Evolutionary conservation across 2,888 invertebrate genomes (phyloP).

Genomic region (Cheilosia grossa): DNA sequence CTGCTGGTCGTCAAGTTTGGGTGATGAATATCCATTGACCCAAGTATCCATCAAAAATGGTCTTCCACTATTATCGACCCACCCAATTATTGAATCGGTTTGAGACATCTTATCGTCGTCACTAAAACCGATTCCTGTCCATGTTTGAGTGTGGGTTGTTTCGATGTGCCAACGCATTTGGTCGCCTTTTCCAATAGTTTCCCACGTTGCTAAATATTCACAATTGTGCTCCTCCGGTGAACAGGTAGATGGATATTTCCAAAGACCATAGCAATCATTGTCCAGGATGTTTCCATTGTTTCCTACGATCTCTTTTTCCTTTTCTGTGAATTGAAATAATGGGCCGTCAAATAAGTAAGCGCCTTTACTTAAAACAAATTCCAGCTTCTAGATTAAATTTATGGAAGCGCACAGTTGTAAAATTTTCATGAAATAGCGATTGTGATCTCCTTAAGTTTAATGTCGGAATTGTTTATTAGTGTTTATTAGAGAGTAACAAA

Average conservation of each 20-base stretch:
- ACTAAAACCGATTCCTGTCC: slow-evolving; percentile 96
- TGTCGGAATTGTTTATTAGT: no score
- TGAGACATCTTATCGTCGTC: slow-evolving; percentile 93
- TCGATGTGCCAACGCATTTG: slow-evolving; percentile 91
- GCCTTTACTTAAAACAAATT: no score
- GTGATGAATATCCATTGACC: slow-evolving; percentile 91
- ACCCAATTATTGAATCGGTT: slow-evolving; percentile 94
- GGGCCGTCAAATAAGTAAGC: background rate
- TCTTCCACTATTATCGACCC: slow-evolving; percentile 91
- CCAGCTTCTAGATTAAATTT: no score
- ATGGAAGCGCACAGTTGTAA: no score
- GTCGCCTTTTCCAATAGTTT: slow-evolving; percentile 88
- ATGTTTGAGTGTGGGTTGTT: slow-evolving; percentile 90
- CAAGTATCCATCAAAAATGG: slow-evolving; percentile 95
- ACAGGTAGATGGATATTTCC: slow-evolving; percentile 90
- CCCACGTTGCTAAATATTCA: slow-evolving; percentile 92
- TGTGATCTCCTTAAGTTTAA: no score
- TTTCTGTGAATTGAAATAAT: slow-evolving; percentile 81
- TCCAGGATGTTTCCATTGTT: slow-evolving; percentile 81
- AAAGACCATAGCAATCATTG: slow-evolving; percentile 89
- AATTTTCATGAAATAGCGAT: no score
- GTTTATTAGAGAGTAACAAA: no score
- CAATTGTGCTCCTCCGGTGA: slow-evolving; percentile 87
- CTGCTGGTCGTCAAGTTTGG: slow-evolving; percentile 89
- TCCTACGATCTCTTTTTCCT: slow-evolving; percentile 82